phyloP scores from a whole-genome alignment of 2,113 vertebrate genomes.

The Thalassoma bifasciatum region DNA sequence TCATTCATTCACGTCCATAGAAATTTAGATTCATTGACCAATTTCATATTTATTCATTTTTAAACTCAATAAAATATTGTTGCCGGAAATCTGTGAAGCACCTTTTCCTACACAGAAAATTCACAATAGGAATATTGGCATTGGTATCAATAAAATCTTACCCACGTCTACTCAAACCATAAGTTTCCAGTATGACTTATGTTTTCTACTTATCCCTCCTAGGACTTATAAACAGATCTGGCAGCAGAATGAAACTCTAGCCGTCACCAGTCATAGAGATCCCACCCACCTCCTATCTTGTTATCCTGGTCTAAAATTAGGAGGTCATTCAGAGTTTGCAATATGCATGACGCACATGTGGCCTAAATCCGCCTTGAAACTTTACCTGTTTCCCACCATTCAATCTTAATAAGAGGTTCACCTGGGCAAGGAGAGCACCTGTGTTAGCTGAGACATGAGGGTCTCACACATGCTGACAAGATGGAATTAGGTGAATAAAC shows the following conservation, averaged over 20 bases:
- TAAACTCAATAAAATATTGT: too few relatives aligned
- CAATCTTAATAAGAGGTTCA: slow-evolving; percentile 49
- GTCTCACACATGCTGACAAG: not conserved
- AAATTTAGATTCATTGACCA: too few relatives aligned
- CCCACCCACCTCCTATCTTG: slow-evolving; percentile 6
- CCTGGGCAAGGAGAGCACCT: slow-evolving; percentile 18
- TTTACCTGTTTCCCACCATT: slow-evolving; percentile 57
- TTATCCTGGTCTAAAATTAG: slow-evolving; percentile 59
- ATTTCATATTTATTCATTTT: too few relatives aligned
- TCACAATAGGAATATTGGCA: too few relatives aligned
- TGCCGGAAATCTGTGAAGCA: too few relatives aligned
- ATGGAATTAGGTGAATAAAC: not conserved
- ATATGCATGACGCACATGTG: slow-evolving; percentile 60
- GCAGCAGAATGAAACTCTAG: slow-evolving; percentile 27
- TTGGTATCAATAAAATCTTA: too few relatives aligned
- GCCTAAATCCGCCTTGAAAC: slow-evolving; percentile 46
- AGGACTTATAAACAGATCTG: slow-evolving; percentile 27
- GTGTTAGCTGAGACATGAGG: not conserved
- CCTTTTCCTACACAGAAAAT: too few relatives aligned
- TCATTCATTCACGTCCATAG: too few relatives aligned
- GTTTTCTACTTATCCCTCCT: not conserved
- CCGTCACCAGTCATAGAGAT: slow-evolving; percentile 34
- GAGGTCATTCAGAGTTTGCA: slow-evolving; percentile 57
- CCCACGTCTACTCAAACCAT: too few relatives aligned
- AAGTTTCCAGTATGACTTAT: too few relatives aligned